phyloP scores from a whole-genome alignment of 1,140 invertebrate genomes.

The Zaprionus taronus region DNA sequence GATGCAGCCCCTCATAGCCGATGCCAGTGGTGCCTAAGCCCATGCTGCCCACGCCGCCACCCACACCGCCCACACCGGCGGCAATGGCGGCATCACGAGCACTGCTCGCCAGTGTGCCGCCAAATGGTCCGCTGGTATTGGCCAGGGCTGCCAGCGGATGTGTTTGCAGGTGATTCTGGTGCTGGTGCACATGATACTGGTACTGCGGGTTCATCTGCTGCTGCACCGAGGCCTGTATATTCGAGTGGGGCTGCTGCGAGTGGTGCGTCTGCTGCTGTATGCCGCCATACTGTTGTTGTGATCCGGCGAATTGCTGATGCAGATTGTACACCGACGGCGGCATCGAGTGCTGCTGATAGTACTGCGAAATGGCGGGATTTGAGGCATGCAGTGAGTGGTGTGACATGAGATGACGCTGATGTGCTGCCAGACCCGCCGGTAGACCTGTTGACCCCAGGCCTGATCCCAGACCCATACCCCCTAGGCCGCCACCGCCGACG shows the following conservation, averaged over 20 bases:
- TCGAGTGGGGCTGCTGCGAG: constrained; percentile 64
- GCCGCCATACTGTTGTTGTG: constrained; percentile 67
- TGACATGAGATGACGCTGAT: constrained; percentile 79
- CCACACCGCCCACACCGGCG: constrained; percentile 39
- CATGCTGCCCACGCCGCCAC: constrained; percentile 31
- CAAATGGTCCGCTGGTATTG: constrained; percentile 72
- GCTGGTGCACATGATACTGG: constrained; percentile 81
- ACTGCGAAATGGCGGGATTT: constrained; percentile 83
- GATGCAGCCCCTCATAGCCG: constrained; percentile 55
- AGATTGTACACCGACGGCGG: constrained; percentile 66
- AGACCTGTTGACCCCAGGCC: constrained; percentile 34
- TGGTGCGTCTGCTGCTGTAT: constrained; percentile 48
- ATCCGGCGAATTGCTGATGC: constrained; percentile 79
- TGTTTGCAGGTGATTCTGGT: constrained; percentile 81
- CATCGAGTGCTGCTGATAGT: constrained; percentile 69
- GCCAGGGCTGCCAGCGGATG: constrained; percentile 77
- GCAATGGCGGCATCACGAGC: constrained; percentile 56
- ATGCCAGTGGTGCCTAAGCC: constrained; percentile 39
- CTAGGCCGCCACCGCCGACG: constrained; percentile 12
- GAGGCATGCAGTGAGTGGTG: constrained; percentile 82
- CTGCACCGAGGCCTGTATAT: constrained; percentile 82
- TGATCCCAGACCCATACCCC: constrained; percentile 1
- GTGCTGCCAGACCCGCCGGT: constrained; percentile 39
- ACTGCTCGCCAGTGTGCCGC: constrained; percentile 76
- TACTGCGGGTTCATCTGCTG: constrained; percentile 83